These are phyloP conservation scores for Lissonota sp. DNA, from an alignment of 2,888 invertebrate genomes.

Conservation along the genomic window DNA sequence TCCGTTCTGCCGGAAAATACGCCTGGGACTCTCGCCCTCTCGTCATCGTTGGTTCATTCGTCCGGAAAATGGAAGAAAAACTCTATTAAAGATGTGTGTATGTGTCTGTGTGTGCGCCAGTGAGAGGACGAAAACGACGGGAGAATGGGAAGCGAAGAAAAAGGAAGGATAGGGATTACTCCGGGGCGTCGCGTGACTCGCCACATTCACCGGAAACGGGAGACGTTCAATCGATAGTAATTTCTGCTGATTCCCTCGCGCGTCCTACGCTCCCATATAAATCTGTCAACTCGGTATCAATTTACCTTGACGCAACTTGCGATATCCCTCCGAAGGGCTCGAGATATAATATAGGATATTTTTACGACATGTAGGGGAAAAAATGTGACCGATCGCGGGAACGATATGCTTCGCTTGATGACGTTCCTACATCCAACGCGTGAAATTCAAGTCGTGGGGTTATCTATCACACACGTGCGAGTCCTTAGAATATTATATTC, in stretches of 20 bases:
- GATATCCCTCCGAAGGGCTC: conserved; percentile 37
- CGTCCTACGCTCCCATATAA: conserved; percentile 57
- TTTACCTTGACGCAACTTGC: conserved; percentile 51
- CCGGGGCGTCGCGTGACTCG: conserved; percentile 57
- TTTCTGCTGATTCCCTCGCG: conserved; percentile 44
- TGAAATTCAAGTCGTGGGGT: conserved; percentile 34
- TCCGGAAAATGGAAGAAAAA: conserved; percentile 67
- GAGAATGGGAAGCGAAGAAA: conserved; percentile 16
- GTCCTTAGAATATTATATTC: conserved; percentile 9
- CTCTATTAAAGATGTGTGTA: background rate
- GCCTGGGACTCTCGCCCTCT: conserved; percentile 52
- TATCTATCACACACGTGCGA: background rate
- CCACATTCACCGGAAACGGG: conserved; percentile 58
- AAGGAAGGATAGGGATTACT: conserved; percentile 20
- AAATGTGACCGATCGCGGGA: background rate
- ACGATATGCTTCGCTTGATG: conserved; percentile 19
- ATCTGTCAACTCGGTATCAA: conserved; percentile 60
- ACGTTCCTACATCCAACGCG: conserved; percentile 20
- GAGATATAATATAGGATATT: conserved; percentile 16
- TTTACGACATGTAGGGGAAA: background rate
- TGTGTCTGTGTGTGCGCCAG: conserved; percentile 35
- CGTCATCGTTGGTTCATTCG: conserved; percentile 60
- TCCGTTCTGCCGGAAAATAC: conserved; percentile 64
- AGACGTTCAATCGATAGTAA: conserved; percentile 62
- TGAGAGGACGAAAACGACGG: conserved; percentile 38